Evolutionary conservation across 2,888 invertebrate species (phyloP), one percentile per base, ranked within the genome.

Genomic region (Criorhina ranunculi): DNA sequence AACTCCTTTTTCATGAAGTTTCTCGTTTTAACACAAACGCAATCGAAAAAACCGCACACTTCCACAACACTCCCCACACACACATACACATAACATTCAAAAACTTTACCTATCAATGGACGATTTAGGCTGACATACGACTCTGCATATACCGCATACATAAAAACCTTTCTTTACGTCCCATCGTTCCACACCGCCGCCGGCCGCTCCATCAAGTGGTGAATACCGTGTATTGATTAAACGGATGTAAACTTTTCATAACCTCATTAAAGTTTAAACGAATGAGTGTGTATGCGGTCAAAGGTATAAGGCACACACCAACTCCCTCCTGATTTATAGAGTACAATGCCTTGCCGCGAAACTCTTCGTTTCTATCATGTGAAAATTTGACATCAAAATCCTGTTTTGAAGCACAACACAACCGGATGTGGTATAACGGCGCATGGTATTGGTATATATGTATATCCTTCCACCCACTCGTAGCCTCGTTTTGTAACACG

Each of bases 181-280:
- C n/a, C n/a, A n/a, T n/a, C n/a, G n/a, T n/a, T n/a, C n/a, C n/a
- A n/a, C n/a, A n/a, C n/a, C n/a, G n/a, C 46, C 62, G 17, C 8
- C 6, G 12, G 42, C 37, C 9, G 7, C 11, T 9, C 33, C 19
- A 35, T 6, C 11, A 62, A 55, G 51, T 53, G 29, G 35, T 59
- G 31, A 79, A 72, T 79, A 80, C 73, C 80, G 59, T 85, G 64
- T 80, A 76, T 85, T 80, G 85, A 85, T 80, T 85, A 66, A 80
- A 80, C 85, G 85, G 85, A 80, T 85, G 75, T 76, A 80, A 85
- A 85, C 80, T 85, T 85, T 85, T 85, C 85, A 85, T 80, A 85
- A 85, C 80, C 80, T 80, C 85, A 85, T 85, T 80, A 85, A 80
- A 85, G 64, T 85, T 85, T 85, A 70, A 85, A 67, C 69, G 70